Evolutionary conservation across 1,140 invertebrate genomes (phyloP).

Genomic region (Drosophila nannoptera): DNA sequence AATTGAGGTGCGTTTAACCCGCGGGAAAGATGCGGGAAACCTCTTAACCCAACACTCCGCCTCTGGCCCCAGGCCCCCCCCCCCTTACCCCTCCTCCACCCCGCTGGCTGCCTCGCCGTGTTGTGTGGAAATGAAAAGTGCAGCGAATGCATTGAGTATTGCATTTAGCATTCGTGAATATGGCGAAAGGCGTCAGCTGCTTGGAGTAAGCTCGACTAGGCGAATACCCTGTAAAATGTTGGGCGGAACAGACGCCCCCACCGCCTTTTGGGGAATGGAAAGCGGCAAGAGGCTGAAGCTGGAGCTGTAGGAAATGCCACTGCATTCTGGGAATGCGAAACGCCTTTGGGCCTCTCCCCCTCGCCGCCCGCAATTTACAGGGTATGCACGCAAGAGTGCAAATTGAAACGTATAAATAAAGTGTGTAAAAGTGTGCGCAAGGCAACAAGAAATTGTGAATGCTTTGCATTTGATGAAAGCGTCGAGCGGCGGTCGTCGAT

Average conservation of each 20-base stretch:
- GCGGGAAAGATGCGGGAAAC: background rate
- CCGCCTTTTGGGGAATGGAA: background rate
- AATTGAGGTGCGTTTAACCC: slow-evolving; percentile 32
- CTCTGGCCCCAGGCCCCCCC: background rate
- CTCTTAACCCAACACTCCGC: background rate
- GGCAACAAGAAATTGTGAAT: slow-evolving; percentile 37
- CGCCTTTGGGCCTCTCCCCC: too few species aligned
- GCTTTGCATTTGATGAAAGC: slow-evolving; percentile 45
- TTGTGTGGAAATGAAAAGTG: slow-evolving; percentile 14
- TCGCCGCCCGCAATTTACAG: background rate
- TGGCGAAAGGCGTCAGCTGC: slow-evolving; percentile 5
- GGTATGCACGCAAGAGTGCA: slow-evolving; percentile 18
- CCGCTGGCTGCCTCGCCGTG: background rate
- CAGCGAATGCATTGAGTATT: slow-evolving; percentile 19
- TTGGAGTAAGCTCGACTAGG: background rate
- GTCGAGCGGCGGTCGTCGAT: slow-evolving; percentile 31
- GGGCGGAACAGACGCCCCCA: too few species aligned
- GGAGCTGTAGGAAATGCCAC: too few species aligned
- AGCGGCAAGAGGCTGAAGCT: too few species aligned
- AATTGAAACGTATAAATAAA: slow-evolving; percentile 16
- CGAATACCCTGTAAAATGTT: slow-evolving; percentile 4
- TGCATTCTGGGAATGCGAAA: too few species aligned
- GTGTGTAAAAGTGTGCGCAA: slow-evolving; percentile 33
- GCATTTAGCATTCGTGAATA: slow-evolving; percentile 19
- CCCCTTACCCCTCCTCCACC: background rate